Percentiles rank a stretch among this genome's conserved stretches.
Evolutionary conservation across 2,113 vertebrate genomes (phyloP).

Genomic region (Cephalopterus ornatus): DNA sequence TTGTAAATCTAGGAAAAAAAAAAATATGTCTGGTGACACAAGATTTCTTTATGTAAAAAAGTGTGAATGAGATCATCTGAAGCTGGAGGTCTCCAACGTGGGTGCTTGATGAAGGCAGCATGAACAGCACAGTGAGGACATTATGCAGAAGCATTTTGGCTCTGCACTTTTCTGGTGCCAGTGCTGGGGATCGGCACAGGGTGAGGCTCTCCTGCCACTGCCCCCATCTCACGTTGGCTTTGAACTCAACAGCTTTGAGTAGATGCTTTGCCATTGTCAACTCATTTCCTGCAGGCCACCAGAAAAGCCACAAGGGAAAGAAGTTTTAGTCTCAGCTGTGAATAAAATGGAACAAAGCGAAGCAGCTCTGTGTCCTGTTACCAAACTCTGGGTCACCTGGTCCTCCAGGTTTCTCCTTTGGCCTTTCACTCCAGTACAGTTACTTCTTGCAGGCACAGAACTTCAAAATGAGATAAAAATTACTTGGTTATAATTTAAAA

Average conservation of each 20-base stretch:
- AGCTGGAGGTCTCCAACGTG: neutral
- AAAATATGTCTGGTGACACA: neutral
- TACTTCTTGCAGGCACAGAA: neutral
- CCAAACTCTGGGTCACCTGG: neutral
- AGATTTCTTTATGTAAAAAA: neutral
- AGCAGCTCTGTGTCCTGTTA: neutral
- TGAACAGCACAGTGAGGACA: fast-evolving
- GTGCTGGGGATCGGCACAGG: neutral
- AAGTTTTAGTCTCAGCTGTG: neutral
- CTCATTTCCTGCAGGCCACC: neutral
- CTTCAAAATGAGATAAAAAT: neutral
- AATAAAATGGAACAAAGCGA: neutral
- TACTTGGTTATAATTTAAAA: neutral
- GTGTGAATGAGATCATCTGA: neutral
- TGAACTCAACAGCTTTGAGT: neutral
- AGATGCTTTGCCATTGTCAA: neutral
- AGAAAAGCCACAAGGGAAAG: neutral
- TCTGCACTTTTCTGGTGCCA: neutral
- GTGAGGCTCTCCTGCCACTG: neutral
- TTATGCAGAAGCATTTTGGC: neutral
- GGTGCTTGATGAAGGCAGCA: neutral
- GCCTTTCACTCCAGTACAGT: neutral
- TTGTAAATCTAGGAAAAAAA: neutral
- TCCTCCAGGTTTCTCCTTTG: neutral
- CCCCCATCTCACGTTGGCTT: neutral